A percentile compares a stretch with the other conserved stretches of the same genome.
These are phyloP conservation scores for Prunella himalayana DNA, from an alignment of 2,113 vertebrate species.

Conservation along the genomic window DNA sequence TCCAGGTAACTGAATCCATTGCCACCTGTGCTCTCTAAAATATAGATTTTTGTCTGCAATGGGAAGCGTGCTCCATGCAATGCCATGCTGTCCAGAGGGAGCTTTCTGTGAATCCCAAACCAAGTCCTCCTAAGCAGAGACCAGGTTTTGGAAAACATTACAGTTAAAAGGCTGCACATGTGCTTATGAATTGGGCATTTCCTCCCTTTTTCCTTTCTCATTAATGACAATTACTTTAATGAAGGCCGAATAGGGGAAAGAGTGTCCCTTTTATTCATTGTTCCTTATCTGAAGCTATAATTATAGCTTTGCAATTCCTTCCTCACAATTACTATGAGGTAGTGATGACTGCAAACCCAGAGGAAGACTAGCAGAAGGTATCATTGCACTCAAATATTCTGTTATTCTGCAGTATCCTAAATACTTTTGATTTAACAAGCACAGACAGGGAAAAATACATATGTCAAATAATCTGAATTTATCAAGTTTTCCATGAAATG, in stretches of 20 bases:
- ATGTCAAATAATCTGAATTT: not conserved
- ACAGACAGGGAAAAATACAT: not conserved
- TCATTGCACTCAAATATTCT: not conserved
- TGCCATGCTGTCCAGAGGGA: not conserved
- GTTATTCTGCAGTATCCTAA: not conserved
- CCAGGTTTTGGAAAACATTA: not conserved
- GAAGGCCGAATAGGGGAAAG: not conserved
- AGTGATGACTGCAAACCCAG: not conserved
- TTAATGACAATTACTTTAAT: not conserved
- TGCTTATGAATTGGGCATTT: not conserved
- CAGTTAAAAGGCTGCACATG: not conserved
- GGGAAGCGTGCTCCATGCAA: not conserved
- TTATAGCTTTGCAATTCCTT: not conserved
- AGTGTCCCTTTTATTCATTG: not conserved
- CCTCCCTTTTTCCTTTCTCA: not conserved
- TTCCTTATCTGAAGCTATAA: constrained; percentile 17
- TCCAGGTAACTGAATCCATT: not conserved
- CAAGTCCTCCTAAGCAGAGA: not conserved
- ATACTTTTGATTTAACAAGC: not conserved
- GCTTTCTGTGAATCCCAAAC: not conserved
- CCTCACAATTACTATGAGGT: not conserved
- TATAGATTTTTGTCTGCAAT: not conserved
- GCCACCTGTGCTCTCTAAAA: not conserved
- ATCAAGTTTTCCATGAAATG: not conserved
- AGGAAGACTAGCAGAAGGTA: not conserved